Evolutionary conservation across 2,797 vertebrate species (phyloP).

Genomic region (Myotis findleyi): DNA sequence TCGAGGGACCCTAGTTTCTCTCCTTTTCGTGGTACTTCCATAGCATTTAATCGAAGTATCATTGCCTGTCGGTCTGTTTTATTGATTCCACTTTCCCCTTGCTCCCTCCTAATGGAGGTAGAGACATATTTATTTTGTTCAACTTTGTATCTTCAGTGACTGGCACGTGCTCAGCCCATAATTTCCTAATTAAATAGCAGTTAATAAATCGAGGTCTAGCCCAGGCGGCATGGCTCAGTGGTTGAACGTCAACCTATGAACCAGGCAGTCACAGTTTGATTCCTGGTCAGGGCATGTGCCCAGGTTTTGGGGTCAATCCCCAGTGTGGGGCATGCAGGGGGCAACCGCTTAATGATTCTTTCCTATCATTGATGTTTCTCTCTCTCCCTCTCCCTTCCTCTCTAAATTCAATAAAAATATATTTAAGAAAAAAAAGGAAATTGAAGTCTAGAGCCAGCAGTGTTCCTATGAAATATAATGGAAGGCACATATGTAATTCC

Average conservation of each 20-base stretch:
- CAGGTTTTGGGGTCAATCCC: too few relatives aligned
- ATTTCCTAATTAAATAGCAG: not conserved
- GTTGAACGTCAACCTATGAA: too few relatives aligned
- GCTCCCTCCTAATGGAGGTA: not conserved
- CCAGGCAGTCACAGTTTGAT: too few relatives aligned
- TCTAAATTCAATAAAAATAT: too few relatives aligned
- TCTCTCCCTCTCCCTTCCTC: too few relatives aligned
- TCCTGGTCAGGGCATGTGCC: too few relatives aligned
- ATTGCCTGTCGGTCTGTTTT: not conserved
- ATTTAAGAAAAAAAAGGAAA: not conserved
- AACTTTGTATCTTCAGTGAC: not conserved
- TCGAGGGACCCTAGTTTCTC: not conserved
- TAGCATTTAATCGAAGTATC: not conserved
- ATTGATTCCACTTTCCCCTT: not conserved
- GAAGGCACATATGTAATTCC: not conserved
- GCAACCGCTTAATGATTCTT: too few relatives aligned
- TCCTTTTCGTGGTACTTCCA: not conserved
- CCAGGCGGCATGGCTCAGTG: too few relatives aligned
- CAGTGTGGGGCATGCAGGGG: too few relatives aligned
- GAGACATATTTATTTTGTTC: not conserved
- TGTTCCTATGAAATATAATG: not conserved
- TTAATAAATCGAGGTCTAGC: not conserved
- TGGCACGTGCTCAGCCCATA: not conserved
- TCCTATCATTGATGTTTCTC: too few relatives aligned
- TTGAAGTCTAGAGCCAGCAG: not conserved